phyloP scores from a whole-genome alignment of 2,888 invertebrate genomes.

The Tetragnatha montana region DNA sequence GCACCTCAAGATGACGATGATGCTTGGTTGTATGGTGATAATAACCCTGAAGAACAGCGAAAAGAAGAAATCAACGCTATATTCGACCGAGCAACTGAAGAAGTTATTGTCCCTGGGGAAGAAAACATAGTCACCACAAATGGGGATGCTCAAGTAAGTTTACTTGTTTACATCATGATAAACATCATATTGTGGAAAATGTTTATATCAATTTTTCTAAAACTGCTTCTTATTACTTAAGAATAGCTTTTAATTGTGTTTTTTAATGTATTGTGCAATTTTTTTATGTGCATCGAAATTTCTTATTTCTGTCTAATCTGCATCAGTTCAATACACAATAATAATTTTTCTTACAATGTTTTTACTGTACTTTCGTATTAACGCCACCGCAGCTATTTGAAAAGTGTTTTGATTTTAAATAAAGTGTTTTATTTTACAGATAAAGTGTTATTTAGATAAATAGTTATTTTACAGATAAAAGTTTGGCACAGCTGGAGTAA shows the following conservation, averaged over 20 bases:
- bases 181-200: not conserved
- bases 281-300: not conserved
- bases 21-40: slow-evolving; percentile 63
- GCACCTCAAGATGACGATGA: slow-evolving; percentile 65
- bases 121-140: slow-evolving; percentile 60
- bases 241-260: not conserved
- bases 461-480: no score
- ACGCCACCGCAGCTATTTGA: no score
- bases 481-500: no score
- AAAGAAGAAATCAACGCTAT: slow-evolving; percentile 70
- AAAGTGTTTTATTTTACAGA: no score
- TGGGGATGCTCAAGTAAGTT: slow-evolving; percentile 49
- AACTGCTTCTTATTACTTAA: not conserved
- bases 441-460: no score
- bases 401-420: no score
- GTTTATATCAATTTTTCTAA: not conserved
- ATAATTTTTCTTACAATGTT: not conserved
- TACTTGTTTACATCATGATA: not conserved
- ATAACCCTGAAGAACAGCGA: slow-evolving; percentile 61
- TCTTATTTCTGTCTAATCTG: no score
- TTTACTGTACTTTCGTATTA: no score
- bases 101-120: slow-evolving; percentile 60
- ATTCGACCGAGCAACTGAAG: slow-evolving; percentile 66
- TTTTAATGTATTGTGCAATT: not conserved
- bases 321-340: no score